Base-by-base conservation (phyloP, 2,113 vertebrate species). In the Boleophthalmus pectinirostris region DNA sequence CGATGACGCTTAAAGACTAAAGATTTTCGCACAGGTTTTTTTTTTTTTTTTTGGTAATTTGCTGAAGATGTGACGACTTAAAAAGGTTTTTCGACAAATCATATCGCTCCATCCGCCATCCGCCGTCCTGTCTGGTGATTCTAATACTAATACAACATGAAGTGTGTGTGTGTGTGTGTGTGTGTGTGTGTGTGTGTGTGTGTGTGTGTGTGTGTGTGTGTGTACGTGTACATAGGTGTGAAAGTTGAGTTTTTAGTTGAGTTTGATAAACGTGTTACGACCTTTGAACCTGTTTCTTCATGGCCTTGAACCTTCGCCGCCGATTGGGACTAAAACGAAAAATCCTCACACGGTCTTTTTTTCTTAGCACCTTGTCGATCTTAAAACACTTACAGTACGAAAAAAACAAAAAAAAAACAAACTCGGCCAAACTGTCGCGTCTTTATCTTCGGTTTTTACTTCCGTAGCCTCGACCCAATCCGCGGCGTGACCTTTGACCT, bases 241-340 rank as follows among this genome's bases (percentile, higher is more conserved):
- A 24, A 12, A 16, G n/a, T 56, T 69, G 38, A 64, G 46, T 69
- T 51, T 18, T 18, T 70, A 38, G 65, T 61, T 70, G 63, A 72
- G 81, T 66, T 63, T 51, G 66, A 84, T 75, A 69, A 73, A 24
- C 23, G 87, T 82, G 77, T 79, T 80, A 56, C 21, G 70, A 82
- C 70, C 80, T 75, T 75, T 82, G 77, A 78, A 51, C 74, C 77
- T 51, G 85, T 74, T 81, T 89, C 73, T 80, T 80, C 87, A 88
- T 84, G 85, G 85, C 90, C 88, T 91, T 88, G 80, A 11, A 89
- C 85, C 80, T 83, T 82, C 77, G 82, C 69, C 63, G 53, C 80
- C 66, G 75, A 74, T 63, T n/a, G 24, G 72, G 56, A 3, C 23
- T 9, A 54, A n/a, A 54, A 54, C n/a, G 21, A 54, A 21, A 0